Evolutionary conservation across 2,113 vertebrate genomes (phyloP), one percentile per base, ranked within the genome.

Genomic region (Erythrocercus mccallii): DNA sequence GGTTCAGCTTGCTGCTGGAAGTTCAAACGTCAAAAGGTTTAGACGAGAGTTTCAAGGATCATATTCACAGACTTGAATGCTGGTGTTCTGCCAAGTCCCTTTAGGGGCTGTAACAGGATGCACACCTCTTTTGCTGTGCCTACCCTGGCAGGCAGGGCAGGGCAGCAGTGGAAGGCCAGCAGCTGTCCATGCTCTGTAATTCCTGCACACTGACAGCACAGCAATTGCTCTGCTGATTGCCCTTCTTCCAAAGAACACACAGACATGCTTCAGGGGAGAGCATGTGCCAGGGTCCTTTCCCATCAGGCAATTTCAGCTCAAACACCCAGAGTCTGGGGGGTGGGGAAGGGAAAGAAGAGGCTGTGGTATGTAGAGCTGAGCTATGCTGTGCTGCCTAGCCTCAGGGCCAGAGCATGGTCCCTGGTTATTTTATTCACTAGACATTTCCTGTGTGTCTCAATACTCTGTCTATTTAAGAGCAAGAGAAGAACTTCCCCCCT

Each of bases 381-480:
- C 72, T 24, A 3, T n/a, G 86, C 86, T 83, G 76, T 51, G 86
- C 88, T 73, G 71, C 88, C 65, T 94, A 90, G 80, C 96, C 94
- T 68, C 56, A 0, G 91, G 94, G 94, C 88, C 81, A 62, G 47
- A 62, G 53, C 73, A 13, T 47, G 69, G 80, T 83, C 69, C 80
- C 76, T 91, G 83, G 76, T 86, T 94, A 90, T 94, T 93, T 96
- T 88, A 60, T 83, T 92, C 47, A 60, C 60, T 81, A 94, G 91
- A 93, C 86, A 12, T 96, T 97, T 95, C 95, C 96, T 96, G 80
- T 78, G 86, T 92, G 77, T 96, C 92, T 93, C 90, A 51, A 2
- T 81, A 88, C 72, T 86, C 66, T 4, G 3, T 77, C 81, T 90
- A 37, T 66, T 60, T 60, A 94, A 78, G 47, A 94, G 81, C 81